These are phyloP conservation scores for Lasioglossum calceatum DNA, from an alignment of 2,888 invertebrate species.

Conservation along the genomic window DNA sequence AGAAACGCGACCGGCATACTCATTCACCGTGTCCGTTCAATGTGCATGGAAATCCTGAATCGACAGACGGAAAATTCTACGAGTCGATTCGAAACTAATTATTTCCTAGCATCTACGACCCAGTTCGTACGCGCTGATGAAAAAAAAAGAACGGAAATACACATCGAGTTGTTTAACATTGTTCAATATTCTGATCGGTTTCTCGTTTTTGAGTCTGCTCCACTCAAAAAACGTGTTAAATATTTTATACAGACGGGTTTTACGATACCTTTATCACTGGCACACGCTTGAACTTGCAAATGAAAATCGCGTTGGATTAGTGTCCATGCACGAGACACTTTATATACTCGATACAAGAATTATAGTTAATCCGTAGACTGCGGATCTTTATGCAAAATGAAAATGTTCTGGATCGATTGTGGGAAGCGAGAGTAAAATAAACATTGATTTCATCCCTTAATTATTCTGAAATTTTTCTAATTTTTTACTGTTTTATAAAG, in stretches of 20 bases:
- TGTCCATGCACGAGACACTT: not conserved
- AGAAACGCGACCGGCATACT: conserved; percentile 66
- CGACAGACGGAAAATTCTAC: not conserved
- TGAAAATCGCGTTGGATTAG: not conserved
- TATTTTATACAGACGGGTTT: not conserved
- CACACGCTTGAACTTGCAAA: not conserved
- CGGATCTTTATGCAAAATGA: too few species aligned
- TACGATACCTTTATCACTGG: not conserved
- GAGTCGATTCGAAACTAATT: conserved; percentile 1
- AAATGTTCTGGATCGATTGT: too few species aligned
- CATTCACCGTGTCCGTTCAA: conserved; percentile 35
- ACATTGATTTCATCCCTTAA: too few species aligned
- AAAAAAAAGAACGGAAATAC: not conserved
- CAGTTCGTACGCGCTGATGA: not conserved
- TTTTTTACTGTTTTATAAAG: too few species aligned
- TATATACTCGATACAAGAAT: not conserved
- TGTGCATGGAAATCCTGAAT: conserved; percentile 26
- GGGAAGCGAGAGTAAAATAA: too few species aligned
- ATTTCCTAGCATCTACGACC: not conserved
- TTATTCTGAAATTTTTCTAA: too few species aligned
- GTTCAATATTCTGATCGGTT: not conserved
- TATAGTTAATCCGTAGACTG: too few species aligned
- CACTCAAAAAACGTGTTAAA: not conserved
- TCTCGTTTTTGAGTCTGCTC: not conserved
- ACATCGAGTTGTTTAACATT: not conserved